phyloP scores from a whole-genome alignment of 2,113 vertebrate genomes.

The Hassar affinis region DNA sequence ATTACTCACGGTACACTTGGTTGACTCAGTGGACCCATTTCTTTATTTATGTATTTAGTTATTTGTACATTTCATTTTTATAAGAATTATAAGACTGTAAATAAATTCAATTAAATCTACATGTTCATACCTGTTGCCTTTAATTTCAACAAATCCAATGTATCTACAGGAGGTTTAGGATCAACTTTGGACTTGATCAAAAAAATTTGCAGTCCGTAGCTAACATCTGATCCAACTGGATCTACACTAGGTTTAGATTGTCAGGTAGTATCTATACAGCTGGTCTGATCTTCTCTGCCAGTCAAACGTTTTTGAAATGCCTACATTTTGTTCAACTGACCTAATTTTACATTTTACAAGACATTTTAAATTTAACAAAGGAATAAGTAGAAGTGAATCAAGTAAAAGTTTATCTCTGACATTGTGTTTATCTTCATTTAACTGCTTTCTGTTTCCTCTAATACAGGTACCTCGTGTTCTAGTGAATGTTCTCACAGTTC shows the following conservation, averaged over 20 bases:
- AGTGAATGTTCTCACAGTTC: slow-evolving; percentile 80
- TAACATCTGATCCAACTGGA: background rate
- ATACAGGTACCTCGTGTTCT: slow-evolving; percentile 81
- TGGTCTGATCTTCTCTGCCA: background rate
- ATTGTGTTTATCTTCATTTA: background rate
- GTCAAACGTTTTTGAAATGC: background rate
- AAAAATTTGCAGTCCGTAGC: background rate
- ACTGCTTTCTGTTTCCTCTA: slow-evolving; percentile 8
- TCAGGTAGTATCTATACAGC: background rate
- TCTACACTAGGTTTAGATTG: background rate
- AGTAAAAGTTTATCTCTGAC: background rate
- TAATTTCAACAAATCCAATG: background rate
- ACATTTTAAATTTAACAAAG: background rate
- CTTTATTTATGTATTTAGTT: background rate
- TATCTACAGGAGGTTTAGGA: background rate
- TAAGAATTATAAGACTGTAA: background rate
- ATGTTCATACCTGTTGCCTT: background rate
- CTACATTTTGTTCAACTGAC: background rate
- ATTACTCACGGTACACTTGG: background rate
- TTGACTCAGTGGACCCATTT: background rate
- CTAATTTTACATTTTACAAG: background rate
- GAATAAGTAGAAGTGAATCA: background rate
- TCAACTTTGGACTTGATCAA: background rate
- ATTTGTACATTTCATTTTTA: background rate
- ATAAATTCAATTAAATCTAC: background rate